Evolutionary conservation across 1,140 invertebrate genomes (phyloP), one percentile per base, ranked within the genome.

Genomic region (Leptinotarsa undecemlineata): DNA sequence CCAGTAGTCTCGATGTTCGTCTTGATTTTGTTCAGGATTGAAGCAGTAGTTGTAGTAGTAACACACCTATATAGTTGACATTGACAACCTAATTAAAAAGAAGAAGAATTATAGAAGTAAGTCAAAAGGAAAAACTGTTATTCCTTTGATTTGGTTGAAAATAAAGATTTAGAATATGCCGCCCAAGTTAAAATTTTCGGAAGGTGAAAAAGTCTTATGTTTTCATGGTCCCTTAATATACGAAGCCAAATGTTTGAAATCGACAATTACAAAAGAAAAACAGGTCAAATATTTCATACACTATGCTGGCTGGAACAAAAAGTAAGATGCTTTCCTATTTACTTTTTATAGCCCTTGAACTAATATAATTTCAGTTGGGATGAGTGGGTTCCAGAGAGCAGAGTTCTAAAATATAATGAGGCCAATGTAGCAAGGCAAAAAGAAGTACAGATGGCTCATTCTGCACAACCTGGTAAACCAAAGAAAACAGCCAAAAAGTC

Each of bases 261-360:
- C 90, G 76, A 92, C 92, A 74, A 87, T 93, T 23, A 90, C 90
- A 8, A 95, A 93, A 82, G 95, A 97, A 77, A 95, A 95, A 85
- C 91, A 93, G 85, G 89, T 95, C 4, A 92, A 94, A 84, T 98
- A 98, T 87, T 92, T 96, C 26, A 96, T 98, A 77, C 97, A 99
- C 86, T 98, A 99, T 87, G 95, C 95, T 81, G 97, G 97, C 8
- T 98, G 96, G 96, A 98, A 97, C 86, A 98, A 98, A 90, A 98
- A 96, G 95, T 97, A 89, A 87, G 23, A 70, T 72, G 4, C 33
- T 63, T 17, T 57, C 3, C 6, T 57, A 19, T 20, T 8, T 8
- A 33, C 14, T 11, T 33, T 66, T 62, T 23, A 68, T 63, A 47
- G 4, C 20, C 20, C 71, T 68, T 60, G 26, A 61, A 64, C 19